Base-by-base conservation (phyloP, 2,888 invertebrate species). In the Scaptomyza parva region DNA sequence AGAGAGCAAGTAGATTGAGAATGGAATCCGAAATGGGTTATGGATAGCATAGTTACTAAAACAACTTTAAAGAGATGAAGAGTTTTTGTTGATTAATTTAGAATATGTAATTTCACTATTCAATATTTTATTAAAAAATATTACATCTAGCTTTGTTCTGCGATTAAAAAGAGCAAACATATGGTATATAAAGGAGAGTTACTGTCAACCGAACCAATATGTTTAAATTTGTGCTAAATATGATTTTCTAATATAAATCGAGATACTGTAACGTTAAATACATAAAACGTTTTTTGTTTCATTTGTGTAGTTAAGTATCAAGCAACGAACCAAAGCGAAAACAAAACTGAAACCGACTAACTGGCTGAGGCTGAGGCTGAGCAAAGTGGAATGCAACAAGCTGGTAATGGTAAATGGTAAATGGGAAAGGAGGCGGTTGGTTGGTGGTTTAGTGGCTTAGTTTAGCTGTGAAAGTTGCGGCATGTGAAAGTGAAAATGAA, bases 401-500 rank as follows among this genome's bases (percentile, higher is more conserved):
- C 54, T 59, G 53, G 28, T 47, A 44, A 61, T 41, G 55, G 60
- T 26, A 61, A 57, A 48, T 41, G 55, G 60, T 26, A 61, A 57
- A 48, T 41, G 55, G 60, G 33, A 61, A 57, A 48, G 60, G 47
- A 68, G 67, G 43, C 63, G 35, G n/a, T 37, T 17, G 18, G 9
- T 22, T 22, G 14, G 47, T 20, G 44, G 35, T 48, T 28, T 28
- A 18, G 41, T 20, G 50, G 35, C 48, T 28, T 28, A 40, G 37
- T 33, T 61, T 44, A 22, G 61, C 64, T 44, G 76, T 80, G 76
- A 77, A 77, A 77, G 76, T 80, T 41, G 61, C 48, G 48, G 66
- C 53, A 24, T 40, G 79, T 64, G 79, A 79, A 79, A 79, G 79
- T 79, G 80, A 83, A 79, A 79, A 83, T 73, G 73, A 66, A 76